phyloP scores from a whole-genome alignment of 1,140 invertebrate species.

The Meloidogyne exigua region DNA sequence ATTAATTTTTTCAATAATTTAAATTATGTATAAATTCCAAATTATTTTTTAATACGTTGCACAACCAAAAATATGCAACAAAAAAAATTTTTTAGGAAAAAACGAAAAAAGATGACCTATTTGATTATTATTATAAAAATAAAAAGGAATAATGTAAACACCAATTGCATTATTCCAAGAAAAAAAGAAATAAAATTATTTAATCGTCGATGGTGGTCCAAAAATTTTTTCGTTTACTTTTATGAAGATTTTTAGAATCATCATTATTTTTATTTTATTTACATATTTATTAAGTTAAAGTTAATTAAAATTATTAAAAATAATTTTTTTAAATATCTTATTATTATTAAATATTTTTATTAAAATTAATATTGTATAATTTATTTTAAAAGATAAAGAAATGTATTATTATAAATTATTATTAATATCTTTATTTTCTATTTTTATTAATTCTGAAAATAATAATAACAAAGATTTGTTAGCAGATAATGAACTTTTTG shows the following conservation, averaged over 20 bases:
- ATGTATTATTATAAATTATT: neutral
- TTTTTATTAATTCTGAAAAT: slow-evolving; percentile 2
- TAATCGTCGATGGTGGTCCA: neutral
- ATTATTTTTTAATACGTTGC: neutral
- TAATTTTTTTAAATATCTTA: too few species aligned
- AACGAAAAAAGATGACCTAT: neutral
- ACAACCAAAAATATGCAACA: slow-evolving; percentile 8
- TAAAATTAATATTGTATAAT: too few species aligned
- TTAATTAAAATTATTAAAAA: too few species aligned
- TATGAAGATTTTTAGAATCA: neutral
- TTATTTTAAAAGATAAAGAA: neutral
- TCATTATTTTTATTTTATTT: neutral
- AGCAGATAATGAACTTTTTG: slow-evolving; percentile 53
- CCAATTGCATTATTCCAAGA: neutral
- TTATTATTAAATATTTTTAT: too few species aligned
- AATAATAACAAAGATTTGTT: neutral
- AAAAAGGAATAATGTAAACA: neutral
- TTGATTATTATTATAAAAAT: neutral
- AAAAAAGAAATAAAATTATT: neutral
- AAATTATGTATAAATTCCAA: neutral
- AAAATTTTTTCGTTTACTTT: neutral
- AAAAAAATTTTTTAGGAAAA: neutral
- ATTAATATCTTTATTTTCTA: neutral
- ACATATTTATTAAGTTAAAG: neutral
- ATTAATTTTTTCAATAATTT: neutral